Base-by-base conservation (phyloP, 2,888 invertebrate species). In the Erannis defoliaria region DNA sequence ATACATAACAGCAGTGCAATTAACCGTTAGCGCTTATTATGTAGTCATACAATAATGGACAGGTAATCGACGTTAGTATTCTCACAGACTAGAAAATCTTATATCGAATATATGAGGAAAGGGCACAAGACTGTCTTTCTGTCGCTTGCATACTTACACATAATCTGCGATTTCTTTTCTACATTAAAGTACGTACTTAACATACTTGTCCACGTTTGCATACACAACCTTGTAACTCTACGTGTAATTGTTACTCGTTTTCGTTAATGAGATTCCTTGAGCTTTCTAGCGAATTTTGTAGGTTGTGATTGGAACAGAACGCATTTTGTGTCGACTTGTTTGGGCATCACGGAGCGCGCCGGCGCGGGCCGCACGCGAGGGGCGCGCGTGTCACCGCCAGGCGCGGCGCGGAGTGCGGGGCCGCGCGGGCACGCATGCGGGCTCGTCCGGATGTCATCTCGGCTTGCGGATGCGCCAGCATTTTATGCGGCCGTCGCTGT, bases 401-500 rank as follows among this genome's bases (percentile, higher is more conserved):
- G 61, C 69, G 54, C 70, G 73, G 55, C 62, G 62, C 33, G 46
- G 5, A 45, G 48, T 62, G 70, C 40, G 58, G 54, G 62, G 55
- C 35, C 65, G 55, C 57, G 69, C 35, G 55, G 72, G 59, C 46
- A 29, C 68, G 67, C 64, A 61, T 61, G 59, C 68, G 72, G 74
- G 66, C 70, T 67, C 73, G 16, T 61, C 66, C 59, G 67, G 18
- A 56, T 72, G 92, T 91, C 92, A 91, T 76, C 90, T 81, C 42
- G 71, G 56, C 56, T 73, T 71, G 58, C 89, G 85, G 23, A 90
- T 45, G 18, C 86, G 84, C 89, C 87, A 92, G 64, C 86, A 86
- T 6, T 90, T 80, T 45, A 92, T 81, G 49, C 88, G 85, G 0
- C 92, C 92, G 69, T 90, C 88, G 66, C 92, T 92, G 77, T 23